Evolutionary conservation across 2,113 vertebrate genomes (phyloP), one percentile per base, ranked within the genome.

Genomic region (Triplophysa siluroides): DNA sequence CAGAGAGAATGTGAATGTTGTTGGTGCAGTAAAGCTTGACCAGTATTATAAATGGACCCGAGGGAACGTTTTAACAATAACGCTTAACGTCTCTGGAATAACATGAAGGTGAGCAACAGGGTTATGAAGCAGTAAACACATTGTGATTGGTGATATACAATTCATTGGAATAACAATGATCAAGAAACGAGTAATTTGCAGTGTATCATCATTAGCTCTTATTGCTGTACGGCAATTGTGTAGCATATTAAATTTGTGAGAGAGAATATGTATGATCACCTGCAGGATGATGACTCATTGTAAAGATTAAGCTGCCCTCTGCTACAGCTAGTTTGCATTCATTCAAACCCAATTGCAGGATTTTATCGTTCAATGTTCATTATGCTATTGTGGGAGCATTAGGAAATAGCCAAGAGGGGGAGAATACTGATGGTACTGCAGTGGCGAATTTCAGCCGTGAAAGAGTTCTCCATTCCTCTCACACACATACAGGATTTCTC

Each of bases 211-310:
- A 26, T 63, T 63, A n/a, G 33, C 43, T 33, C 21, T 33, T 8
- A 21, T 62, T 19, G 21, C 58, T 75, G 41, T 19, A 47, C 9
- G 58, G 41, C 62, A 63, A 75, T 63, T 63, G 41, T 63, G 41
- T 21, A 19, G 14, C 41, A 45, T 75, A 47, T 75, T 26, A 19
- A 43, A 75, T 75, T 47, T 63, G 60, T 19, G 58, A 62, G 72
- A 18, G 72, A 61, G 60, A 75, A 62, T 47, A 62, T 75, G 60
- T 4, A 75, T 47, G 72, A 63, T 75, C 33, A 63, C 72, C 72
- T 75, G 60, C 72, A 75, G 72, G 72, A 41, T 75, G 41, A 75
- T 75, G 72, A 75, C 50, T 71, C 69, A 13, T 38, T 47, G 41
- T 47, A 63, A 61, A 23, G 70, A 73, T 38, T 23, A 38, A 63